A percentile compares a stretch with the other conserved stretches of the same genome.
These are phyloP conservation scores for Onychorhynchus coronatus DNA, from an alignment of 2,113 vertebrate genomes.

Conservation along the genomic window DNA sequence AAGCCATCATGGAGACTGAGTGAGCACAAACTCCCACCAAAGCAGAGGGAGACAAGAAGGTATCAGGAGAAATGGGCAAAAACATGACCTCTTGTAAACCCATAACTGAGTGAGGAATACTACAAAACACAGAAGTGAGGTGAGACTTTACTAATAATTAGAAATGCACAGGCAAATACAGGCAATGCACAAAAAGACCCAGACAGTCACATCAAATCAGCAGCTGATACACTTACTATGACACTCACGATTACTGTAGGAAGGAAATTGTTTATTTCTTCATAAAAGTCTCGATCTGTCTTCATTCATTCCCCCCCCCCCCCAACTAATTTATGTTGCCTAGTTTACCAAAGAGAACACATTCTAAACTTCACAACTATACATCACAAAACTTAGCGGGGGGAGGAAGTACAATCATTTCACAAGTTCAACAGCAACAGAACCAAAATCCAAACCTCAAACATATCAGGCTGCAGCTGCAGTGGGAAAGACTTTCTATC, in stretches of 20 bases:
- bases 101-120: neutral
- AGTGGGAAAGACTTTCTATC: neutral
- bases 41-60: neutral
- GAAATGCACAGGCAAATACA: neutral
- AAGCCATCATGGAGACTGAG: neutral
- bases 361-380: neutral
- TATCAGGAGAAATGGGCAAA: neutral
- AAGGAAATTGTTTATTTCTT: neutral
- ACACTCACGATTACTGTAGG: neutral
- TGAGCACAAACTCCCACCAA: neutral
- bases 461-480: neutral
- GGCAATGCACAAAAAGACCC: neutral
- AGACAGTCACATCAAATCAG: neutral
- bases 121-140: neutral
- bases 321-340: neutral
- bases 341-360: neutral
- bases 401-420: neutral
- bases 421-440: neutral
- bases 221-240: neutral
- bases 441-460: neutral
- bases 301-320: neutral
- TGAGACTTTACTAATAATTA: neutral
- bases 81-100: fast-evolving
- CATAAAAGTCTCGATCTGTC: neutral
- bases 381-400: neutral